A percentile compares a stretch with the other conserved stretches of the same genome.
Evolutionary conservation across 2,888 invertebrate genomes (phyloP).

Genomic region (Stenurella melanura): DNA sequence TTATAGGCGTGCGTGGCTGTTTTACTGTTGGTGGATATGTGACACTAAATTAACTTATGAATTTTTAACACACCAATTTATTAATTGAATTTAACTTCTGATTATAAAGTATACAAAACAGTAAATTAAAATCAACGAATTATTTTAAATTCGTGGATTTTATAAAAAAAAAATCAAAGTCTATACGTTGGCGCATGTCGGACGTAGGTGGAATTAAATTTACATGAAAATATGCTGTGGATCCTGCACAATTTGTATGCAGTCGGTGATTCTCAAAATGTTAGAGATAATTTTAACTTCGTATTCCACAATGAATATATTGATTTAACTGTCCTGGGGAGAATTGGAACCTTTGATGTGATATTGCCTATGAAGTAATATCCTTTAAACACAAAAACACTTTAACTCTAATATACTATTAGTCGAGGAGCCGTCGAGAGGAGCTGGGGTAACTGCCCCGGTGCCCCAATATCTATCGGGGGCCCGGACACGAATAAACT

Average conservation of each 20-base stretch:
- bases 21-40: not conserved
- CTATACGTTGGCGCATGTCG: constrained; percentile 33
- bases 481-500: no score
- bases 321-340: no score
- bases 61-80: not conserved
- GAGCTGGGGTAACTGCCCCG: no score
- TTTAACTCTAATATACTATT: no score
- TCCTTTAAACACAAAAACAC: no score
- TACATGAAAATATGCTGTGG: constrained; percentile 54
- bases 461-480: no score
- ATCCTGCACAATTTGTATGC: constrained; percentile 48
- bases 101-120: not conserved
- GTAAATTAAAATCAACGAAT: not conserved
- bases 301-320: not conserved
- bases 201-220: constrained; percentile 55
- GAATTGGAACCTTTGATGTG: no score
- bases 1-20: not conserved
- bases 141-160: constrained; percentile 28
- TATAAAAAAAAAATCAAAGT: constrained; percentile 47
- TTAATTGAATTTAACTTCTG: not conserved
- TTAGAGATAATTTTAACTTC: constrained; percentile 10
- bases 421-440: no score
- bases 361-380: no score
- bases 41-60: constrained; percentile 1
- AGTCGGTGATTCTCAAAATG: constrained; percentile 52